Conservation (phyloP, 1,140 invertebrate species). For the Bombus ignitus region DNA sequence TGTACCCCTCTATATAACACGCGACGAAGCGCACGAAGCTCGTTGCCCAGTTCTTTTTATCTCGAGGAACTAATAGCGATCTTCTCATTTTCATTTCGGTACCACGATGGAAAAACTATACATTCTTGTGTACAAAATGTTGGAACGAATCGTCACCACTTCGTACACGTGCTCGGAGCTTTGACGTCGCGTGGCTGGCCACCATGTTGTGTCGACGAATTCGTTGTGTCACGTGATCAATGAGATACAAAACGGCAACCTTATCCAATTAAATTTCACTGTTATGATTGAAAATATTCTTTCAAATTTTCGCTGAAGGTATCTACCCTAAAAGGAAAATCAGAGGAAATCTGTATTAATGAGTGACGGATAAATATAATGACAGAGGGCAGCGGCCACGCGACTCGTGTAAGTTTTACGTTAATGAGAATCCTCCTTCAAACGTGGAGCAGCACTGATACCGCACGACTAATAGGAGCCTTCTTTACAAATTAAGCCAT, state of each 20-base stretch:
- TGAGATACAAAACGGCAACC: background rate
- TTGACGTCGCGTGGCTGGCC: background rate
- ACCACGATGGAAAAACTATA: background rate
- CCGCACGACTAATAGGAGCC: slow-evolving; percentile 1
- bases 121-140: background rate
- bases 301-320: background rate
- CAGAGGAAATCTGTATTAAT: too few species aligned
- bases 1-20: background rate
- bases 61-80: background rate
- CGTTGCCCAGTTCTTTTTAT: background rate
- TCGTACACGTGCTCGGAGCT: background rate
- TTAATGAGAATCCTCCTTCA: slow-evolving; percentile 5
- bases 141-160: background rate
- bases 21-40: slow-evolving; percentile 27
- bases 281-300: background rate
- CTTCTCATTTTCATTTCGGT: background rate
- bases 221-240: background rate
- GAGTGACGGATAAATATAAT: background rate
- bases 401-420: background rate
- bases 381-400: background rate
- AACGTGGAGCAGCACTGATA: background rate
- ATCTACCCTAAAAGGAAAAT: too few species aligned
- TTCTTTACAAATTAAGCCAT: slow-evolving; percentile 68
- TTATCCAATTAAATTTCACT: too few species aligned
- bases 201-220: background rate